Base-by-base conservation (phyloP, 2,113 vertebrate genomes). In the Andinoacara biseriatus region DNA sequence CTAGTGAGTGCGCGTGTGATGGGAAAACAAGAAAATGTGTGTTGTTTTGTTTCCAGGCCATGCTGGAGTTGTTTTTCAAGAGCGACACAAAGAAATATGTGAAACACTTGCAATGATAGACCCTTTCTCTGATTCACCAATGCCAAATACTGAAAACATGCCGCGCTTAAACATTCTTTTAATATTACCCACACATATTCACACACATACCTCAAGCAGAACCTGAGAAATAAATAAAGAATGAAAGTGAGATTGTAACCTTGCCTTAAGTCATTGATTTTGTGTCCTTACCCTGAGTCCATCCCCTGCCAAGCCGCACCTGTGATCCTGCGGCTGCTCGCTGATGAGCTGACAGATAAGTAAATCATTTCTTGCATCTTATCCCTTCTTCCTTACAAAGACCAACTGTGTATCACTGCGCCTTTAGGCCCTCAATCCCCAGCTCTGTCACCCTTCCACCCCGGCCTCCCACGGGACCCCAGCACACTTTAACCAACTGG, bases 311-410 rank as follows among this genome's bases (percentile, higher is more conserved):
- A 84, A 85, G 58, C 90, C 78, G 89, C 90, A 89, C 78, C 86
- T 89, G 90, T 74, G 86, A 87, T 65, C 24, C 31, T 63, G 74
- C 26, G 6, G 75, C 88, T 86, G 84, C 72, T 76, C 5, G 60
- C 74, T 58, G 82, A 93, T 90, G 85, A 87, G 81, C 61, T 43
- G 49, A 67, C 81, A 84, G 91, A 94, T 91, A 85, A 90, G 84
- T n/a, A 83, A 82, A 87, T 88, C 69, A 86, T 83, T 74, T 56
- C 63, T 60, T 20, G n/a, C 78, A 65, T 90, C 80, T 78, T 79
- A 85, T 60, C 46, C 65, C 10, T 58, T 38, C 31, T 17, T 7
- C 20, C 22, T 78, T 22, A 72, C 78, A 86, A 78, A 76, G 40
- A 75, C 56, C 90, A 84, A 81, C 86, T 78, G 86, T 74, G 54